Percentiles rank a stretch among this genome's conserved stretches.
phyloP scores from a whole-genome alignment of 2,888 invertebrate species.

The Oligia latruncula region DNA sequence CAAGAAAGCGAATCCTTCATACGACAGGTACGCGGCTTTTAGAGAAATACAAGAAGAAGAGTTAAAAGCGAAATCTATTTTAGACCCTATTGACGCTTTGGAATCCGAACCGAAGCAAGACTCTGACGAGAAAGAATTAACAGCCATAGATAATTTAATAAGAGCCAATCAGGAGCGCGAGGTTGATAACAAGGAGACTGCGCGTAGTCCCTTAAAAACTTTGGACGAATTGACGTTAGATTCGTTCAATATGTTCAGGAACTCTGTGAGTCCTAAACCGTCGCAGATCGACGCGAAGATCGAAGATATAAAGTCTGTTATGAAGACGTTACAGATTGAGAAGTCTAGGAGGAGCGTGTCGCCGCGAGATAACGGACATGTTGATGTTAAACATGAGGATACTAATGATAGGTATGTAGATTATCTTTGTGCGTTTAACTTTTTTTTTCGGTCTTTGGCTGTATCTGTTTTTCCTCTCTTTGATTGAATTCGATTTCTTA shows the following conservation, averaged over 20 bases:
- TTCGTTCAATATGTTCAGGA: conserved; percentile 84
- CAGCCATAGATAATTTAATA: conserved; percentile 80
- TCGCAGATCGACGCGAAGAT: conserved; percentile 85
- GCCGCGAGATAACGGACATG: conserved; percentile 85
- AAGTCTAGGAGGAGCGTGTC: conserved; percentile 82
- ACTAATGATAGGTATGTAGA: conserved; percentile 88
- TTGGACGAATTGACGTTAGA: conserved; percentile 84
- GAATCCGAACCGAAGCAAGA: conserved; percentile 80
- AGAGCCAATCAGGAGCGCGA: conserved; percentile 76
- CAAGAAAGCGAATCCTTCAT: conserved; percentile 89
- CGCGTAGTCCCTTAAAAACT: conserved; percentile 83
- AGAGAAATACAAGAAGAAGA: conserved; percentile 95
- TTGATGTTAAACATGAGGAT: conserved; percentile 83
- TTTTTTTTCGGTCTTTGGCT: not conserved
- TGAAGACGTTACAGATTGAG: conserved; percentile 85
- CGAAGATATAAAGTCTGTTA: conserved; percentile 87
- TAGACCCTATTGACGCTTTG: conserved; percentile 76
- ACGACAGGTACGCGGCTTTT: conserved; percentile 96
- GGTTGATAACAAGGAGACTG: conserved; percentile 75
- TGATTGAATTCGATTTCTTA: not conserved
- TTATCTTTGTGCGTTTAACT: not conserved
- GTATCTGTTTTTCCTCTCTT: not conserved
- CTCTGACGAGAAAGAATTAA: conserved; percentile 81
- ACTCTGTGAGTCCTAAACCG: conserved; percentile 86
- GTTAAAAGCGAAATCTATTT: conserved; percentile 86